Base-by-base conservation (phyloP, 2,888 invertebrate species). In the Cephus rjabovi region DNA sequence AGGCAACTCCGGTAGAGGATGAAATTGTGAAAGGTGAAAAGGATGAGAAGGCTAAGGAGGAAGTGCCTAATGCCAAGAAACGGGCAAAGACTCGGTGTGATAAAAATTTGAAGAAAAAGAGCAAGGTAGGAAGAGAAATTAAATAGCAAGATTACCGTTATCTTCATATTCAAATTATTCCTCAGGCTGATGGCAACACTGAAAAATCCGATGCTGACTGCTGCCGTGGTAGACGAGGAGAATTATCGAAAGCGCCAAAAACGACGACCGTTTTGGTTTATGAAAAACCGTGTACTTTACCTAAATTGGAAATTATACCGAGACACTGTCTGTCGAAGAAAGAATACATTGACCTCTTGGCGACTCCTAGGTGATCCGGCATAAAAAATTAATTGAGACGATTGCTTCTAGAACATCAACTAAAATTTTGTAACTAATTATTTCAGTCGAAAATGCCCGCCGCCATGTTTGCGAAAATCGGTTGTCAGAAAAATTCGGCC, bases 261-360 rank as follows among this genome's bases (percentile, higher is more conserved):
- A 83, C 80, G 2, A 77, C 79, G 3, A 85, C 75, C 23, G 81
- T 88, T 11, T 69, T 83, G 11, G 78, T 89, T 4, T 82, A 78
- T 73, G 83, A 86, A 12, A 85, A 88, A 80, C 82, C 85, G 34
- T 89, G 88, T n/a, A 78, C 75, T 69, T 37, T 85, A 6, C 81
- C 82, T 11, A 90, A 85, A 79, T 15, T 75, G 30, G 84, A 84
- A 75, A 81, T 80, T 1, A 81, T 87, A 76, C 89, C 90, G 6
- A 84, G 90, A 6, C 85, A 89, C 70, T 86, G 86, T 75, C 74
- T 90, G 35, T 81, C 87, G n/a, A 90, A 86, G 76, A 56, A 87
- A 69, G 85, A 88, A 37, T 85, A 90, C 82, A 76, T 89, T 9
- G 77, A 90, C 4, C 71, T 87, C 70, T 81, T 90, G 35, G 85